Evolutionary conservation across 2,797 vertebrate species (phyloP).

Genomic region (Gila robusta): DNA sequence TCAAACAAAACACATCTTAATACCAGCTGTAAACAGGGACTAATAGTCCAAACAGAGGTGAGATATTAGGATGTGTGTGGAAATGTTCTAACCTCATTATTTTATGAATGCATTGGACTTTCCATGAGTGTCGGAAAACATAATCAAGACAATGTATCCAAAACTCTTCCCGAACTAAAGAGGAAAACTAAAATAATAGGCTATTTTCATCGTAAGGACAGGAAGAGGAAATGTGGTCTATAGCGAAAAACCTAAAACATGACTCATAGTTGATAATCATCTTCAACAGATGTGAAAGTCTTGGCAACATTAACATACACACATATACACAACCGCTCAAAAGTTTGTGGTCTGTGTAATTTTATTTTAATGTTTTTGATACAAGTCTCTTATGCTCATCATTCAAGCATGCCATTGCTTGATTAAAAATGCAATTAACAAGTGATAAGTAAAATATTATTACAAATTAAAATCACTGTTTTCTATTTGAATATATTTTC

Average conservation of each 20-base stretch:
- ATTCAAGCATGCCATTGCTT: not conserved
- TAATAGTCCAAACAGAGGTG: conserved; percentile 25
- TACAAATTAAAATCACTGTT: not conserved
- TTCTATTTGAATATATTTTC: not conserved
- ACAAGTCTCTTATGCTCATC: not conserved
- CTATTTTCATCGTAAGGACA: conserved; percentile 48
- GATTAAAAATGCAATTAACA: not conserved
- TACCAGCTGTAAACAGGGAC: no score
- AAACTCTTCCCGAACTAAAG: conserved; percentile 69
- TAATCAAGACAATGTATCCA: conserved; percentile 66
- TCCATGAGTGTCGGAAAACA: conserved; percentile 67
- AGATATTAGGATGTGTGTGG: not conserved
- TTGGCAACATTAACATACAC: not conserved
- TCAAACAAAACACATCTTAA: no score
- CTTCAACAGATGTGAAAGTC: conserved; percentile 33
- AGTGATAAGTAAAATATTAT: not conserved
- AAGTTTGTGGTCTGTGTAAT: not conserved
- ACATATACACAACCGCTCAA: not conserved
- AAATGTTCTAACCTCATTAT: conserved; percentile 30
- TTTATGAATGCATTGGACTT: conserved; percentile 52
- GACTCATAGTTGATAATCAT: conserved; percentile 22
- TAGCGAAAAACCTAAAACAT: conserved; percentile 31
- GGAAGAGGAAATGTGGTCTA: conserved; percentile 49
- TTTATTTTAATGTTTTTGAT: not conserved
- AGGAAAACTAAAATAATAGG: conserved; percentile 73